Evolutionary conservation across 2,888 invertebrate genomes (phyloP).

Genomic region (Parnassius smintheus): DNA sequence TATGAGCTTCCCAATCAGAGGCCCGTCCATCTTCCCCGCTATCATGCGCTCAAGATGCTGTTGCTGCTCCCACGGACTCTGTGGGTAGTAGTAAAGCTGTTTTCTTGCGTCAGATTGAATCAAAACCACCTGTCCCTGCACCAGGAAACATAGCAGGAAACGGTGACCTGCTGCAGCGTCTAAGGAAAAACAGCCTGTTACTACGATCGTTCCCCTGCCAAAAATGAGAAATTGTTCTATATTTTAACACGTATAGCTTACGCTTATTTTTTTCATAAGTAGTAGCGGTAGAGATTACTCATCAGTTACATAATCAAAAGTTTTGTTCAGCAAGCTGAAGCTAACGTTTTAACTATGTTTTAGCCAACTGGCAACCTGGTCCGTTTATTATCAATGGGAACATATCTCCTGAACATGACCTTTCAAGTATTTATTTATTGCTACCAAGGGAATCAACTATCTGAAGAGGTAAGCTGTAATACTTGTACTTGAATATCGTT

Average conservation of each 20-base stretch:
- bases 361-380: slow-evolving; percentile 59
- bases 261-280: too few relatives aligned
- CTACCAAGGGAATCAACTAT: slow-evolving; percentile 75
- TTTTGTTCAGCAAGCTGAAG: too few relatives aligned
- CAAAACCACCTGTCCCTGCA: background rate
- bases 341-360: slow-evolving; percentile 9
- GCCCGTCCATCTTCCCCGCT: background rate
- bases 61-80: background rate
- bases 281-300: too few relatives aligned
- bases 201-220: too few relatives aligned
- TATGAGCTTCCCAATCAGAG: background rate
- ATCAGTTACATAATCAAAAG: too few relatives aligned
- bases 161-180: too few relatives aligned
- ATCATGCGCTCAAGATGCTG: too few relatives aligned
- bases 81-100: background rate
- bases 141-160: too few relatives aligned
- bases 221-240: too few relatives aligned
- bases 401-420: slow-evolving; percentile 70
- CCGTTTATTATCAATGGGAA: slow-evolving; percentile 63
- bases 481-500: too few relatives aligned
- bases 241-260: too few relatives aligned
- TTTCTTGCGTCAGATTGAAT: background rate
- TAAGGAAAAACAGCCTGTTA: too few relatives aligned
- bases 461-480: slow-evolving; percentile 57
- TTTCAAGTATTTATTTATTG: slow-evolving; percentile 78